These are phyloP conservation scores for Drosophila leontia DNA, from an alignment of 1,140 invertebrate genomes.

Conservation along the genomic window DNA sequence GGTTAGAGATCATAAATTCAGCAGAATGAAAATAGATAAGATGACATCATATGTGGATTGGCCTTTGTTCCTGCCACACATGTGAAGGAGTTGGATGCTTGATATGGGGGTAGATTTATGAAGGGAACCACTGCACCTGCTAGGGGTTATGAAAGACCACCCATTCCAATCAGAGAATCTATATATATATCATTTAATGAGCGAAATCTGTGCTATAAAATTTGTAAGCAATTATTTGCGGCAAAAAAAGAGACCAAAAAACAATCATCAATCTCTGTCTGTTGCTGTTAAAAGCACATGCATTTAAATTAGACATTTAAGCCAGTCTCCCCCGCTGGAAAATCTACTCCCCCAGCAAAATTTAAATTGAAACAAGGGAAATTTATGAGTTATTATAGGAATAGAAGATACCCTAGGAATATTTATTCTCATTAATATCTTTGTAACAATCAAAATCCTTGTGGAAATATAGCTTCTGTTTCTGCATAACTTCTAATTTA, in stretches of 20 bases:
- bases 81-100: slow-evolving; percentile 64
- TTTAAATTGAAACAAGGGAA: slow-evolving; percentile 1
- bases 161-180: not conserved
- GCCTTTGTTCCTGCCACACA: slow-evolving; percentile 35
- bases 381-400: no score
- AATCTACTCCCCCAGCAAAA: slow-evolving; percentile 7
- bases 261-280: slow-evolving; percentile 84
- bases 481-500: not conserved
- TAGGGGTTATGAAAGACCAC: not conserved
- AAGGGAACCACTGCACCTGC: slow-evolving; percentile 72
- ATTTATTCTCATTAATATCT: accelerated
- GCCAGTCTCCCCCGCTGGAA: slow-evolving; percentile 34
- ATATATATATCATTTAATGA: slow-evolving; percentile 56
- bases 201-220: slow-evolving; percentile 48
- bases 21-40: slow-evolving; percentile 67
- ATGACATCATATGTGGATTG: slow-evolving; percentile 62
- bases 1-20: slow-evolving; percentile 81
- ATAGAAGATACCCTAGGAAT: not conserved
- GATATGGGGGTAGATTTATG: slow-evolving; percentile 50
- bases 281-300: slow-evolving; percentile 81
- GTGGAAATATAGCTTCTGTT: not conserved
- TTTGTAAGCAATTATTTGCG: slow-evolving; percentile 73
- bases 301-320: slow-evolving; percentile 85
- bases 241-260: slow-evolving; percentile 39
- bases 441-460: accelerated